These are phyloP conservation scores for Urophycis tenuis DNA, from an alignment of 2,797 vertebrate species.

Conservation along the genomic window DNA sequence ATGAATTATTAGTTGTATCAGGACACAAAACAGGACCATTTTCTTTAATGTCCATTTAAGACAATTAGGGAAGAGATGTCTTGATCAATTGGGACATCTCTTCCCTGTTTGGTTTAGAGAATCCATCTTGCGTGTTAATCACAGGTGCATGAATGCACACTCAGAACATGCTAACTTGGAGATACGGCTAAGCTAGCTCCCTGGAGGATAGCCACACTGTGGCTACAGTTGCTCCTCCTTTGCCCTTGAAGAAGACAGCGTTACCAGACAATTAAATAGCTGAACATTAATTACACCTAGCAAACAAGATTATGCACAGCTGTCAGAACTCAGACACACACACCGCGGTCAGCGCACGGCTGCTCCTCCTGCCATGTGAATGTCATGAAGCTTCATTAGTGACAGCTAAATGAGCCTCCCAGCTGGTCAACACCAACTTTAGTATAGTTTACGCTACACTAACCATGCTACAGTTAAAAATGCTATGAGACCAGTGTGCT, in stretches of 20 bases:
- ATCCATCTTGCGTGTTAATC: no score
- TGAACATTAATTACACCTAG: conserved; percentile 56
- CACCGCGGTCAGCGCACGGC: conserved; percentile 26
- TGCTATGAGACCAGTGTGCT: no score
- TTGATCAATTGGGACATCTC: no score
- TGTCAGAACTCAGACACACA: conserved; percentile 50
- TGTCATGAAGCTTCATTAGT: conserved; percentile 57
- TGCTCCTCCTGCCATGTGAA: conserved; percentile 39
- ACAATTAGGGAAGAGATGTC: no score
- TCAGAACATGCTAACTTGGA: no score
- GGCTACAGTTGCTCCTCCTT: conserved; percentile 26
- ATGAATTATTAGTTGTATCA: no score
- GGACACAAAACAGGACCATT: no score
- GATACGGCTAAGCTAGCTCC: no score
- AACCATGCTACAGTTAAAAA: not conserved
- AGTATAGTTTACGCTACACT: not conserved
- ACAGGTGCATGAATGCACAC: no score
- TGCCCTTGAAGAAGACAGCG: conserved; percentile 58
- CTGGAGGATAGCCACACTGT: not conserved
- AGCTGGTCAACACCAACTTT: conserved; percentile 38
- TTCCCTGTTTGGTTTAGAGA: no score
- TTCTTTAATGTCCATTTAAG: no score
- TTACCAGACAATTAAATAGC: conserved; percentile 50
- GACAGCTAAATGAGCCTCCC: conserved; percentile 26
- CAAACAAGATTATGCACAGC: conserved; percentile 61